Percentiles rank a stretch among this genome's conserved stretches.
Conservation (phyloP, 2,113 vertebrate genomes). For the Pangasianodon hypophthalmus region DNA sequence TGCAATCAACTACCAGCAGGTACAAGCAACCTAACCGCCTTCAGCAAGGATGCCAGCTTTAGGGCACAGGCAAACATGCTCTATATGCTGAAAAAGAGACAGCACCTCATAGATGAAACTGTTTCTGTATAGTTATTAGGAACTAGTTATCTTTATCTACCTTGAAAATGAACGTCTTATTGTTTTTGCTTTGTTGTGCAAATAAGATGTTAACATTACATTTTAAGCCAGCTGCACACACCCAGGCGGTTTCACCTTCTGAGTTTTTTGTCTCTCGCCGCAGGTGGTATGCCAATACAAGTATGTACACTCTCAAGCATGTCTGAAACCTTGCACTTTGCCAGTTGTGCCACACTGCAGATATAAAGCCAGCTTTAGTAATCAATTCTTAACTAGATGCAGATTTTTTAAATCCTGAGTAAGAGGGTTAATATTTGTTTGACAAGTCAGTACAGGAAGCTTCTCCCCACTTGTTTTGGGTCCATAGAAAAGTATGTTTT, state of each 20-base stretch:
- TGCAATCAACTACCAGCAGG: constrained; percentile 87
- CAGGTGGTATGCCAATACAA: not conserved
- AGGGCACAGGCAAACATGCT: no score
- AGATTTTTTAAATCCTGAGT: not conserved
- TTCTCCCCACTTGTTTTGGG: not conserved
- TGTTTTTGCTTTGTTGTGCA: constrained; percentile 1
- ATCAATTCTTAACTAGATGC: not conserved
- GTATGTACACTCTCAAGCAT: not conserved
- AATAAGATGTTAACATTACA: not conserved
- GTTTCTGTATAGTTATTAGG: not conserved
- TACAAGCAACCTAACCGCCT: constrained; percentile 47
- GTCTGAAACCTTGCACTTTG: not conserved
- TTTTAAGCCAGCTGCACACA: not conserved
- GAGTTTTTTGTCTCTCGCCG: not conserved
- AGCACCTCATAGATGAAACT: not conserved
- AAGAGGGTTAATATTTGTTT: not conserved
- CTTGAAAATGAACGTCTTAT: not conserved
- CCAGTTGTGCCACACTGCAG: not conserved
- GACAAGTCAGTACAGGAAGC: not conserved
- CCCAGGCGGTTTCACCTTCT: not conserved
- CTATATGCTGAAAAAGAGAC: not conserved
- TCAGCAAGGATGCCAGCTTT: not conserved
- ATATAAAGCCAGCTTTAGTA: not conserved
- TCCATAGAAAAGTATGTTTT: not conserved
- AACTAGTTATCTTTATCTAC: not conserved